These are phyloP conservation scores for Plestiodon gilberti DNA, from an alignment of 2,113 vertebrate genomes.

Conservation along the genomic window DNA sequence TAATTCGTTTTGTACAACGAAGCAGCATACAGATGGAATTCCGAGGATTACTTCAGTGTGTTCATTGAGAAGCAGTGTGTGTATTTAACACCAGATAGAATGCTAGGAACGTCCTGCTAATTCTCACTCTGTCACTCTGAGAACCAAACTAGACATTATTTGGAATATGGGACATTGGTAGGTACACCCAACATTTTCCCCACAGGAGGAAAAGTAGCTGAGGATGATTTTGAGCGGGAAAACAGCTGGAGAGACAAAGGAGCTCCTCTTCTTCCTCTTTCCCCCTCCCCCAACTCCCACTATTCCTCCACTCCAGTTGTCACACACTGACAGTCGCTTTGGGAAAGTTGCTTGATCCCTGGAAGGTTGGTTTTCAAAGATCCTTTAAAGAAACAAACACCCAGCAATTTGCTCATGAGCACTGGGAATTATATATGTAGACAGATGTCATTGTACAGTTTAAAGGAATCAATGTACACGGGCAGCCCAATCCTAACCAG, in stretches of 20 bases:
- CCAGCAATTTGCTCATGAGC: neutral
- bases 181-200: neutral
- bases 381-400: conserved; percentile 35
- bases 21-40: neutral
- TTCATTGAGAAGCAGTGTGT: conserved; percentile 23
- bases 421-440: neutral
- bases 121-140: conserved; percentile 34
- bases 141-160: neutral
- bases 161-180: neutral
- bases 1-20: conserved; percentile 39
- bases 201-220: neutral
- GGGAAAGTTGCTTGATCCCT: conserved; percentile 30
- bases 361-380: conserved; percentile 34
- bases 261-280: neutral
- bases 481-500: no score
- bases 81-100: neutral
- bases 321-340: neutral
- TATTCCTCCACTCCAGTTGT: neutral
- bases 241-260: neutral
- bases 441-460: conserved; percentile 8
- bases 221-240: neutral
- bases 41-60: neutral
- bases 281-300: neutral
- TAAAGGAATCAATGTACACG: neutral
- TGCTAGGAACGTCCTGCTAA: conserved; percentile 5